Evolutionary conservation across 2,888 invertebrate species (phyloP).

Genomic region (Oligia strigilis): DNA sequence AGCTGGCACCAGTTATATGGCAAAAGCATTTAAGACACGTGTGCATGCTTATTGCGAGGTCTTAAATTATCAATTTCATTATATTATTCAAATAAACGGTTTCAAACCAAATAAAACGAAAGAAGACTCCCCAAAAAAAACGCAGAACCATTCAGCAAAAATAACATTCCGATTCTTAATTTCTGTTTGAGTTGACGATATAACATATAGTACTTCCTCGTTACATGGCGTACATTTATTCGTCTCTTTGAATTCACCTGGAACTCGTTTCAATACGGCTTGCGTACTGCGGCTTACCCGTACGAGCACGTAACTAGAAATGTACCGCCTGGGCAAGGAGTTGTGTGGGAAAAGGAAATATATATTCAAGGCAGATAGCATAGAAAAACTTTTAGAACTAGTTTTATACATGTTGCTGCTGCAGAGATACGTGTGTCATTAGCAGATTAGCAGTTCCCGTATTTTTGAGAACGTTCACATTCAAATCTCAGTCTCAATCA

Average conservation of each 20-base stretch:
- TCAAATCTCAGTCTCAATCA: neutral
- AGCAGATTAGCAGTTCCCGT: neutral
- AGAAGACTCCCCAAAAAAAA: neutral
- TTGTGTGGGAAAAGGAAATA: slow-evolving; percentile 16
- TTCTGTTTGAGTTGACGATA: slow-evolving; percentile 35
- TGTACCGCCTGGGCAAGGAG: slow-evolving; percentile 1
- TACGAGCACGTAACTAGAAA: slow-evolving; percentile 37
- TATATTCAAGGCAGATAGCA: slow-evolving; percentile 7
- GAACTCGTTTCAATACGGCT: slow-evolving; percentile 42
- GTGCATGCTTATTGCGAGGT: neutral
- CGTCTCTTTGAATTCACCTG: slow-evolving; percentile 32
- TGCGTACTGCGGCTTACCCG: slow-evolving; percentile 28
- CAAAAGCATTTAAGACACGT: neutral
- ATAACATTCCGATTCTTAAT: slow-evolving; percentile 26
- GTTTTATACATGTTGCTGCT: neutral
- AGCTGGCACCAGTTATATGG: neutral
- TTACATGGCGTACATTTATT: slow-evolving; percentile 18
- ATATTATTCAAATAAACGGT: no score
- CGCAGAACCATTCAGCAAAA: slow-evolving; percentile 7
- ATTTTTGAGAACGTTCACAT: neutral
- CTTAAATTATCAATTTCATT: neutral
- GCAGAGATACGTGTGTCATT: neutral
- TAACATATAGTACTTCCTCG: slow-evolving; percentile 3
- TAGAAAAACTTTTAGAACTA: slow-evolving; percentile 12
- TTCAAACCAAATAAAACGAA: slow-evolving; percentile 11